Conservation (phyloP, 2,888 invertebrate genomes). For the Malachius bipustulatus region DNA sequence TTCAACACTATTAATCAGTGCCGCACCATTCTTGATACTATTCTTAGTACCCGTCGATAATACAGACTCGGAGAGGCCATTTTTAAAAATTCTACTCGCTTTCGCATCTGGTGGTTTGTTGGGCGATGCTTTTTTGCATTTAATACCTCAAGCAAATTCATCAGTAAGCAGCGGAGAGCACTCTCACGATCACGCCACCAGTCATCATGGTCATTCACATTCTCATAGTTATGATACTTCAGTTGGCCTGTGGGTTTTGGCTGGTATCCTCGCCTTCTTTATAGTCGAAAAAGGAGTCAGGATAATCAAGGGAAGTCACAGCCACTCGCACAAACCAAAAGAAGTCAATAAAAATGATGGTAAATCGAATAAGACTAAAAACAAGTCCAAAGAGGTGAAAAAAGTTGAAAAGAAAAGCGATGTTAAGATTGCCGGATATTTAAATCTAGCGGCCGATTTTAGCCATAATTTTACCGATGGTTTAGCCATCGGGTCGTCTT, state of each 20-base stretch:
- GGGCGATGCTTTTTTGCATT: conserved; percentile 96
- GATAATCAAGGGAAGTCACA: conserved; percentile 68
- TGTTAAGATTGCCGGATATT: conserved; percentile 79
- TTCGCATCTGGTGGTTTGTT: conserved; percentile 93
- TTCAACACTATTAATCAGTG: conserved; percentile 87
- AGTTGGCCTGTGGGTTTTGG: conserved; percentile 88
- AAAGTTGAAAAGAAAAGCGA: conserved; percentile 37
- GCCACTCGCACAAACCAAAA: conserved; percentile 51
- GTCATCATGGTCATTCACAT: conserved; percentile 37
- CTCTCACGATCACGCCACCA: conserved; percentile 46
- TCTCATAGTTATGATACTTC: conserved; percentile 67
- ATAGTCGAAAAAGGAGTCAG: conserved; percentile 88
- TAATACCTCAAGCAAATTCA: conserved; percentile 90
- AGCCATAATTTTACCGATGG: conserved; percentile 99
- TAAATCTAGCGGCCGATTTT: conserved; percentile 97
- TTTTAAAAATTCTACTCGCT: conserved; percentile 80
- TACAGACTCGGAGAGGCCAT: conserved; percentile 67
- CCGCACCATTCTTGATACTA: conserved; percentile 86
- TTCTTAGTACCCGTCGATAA: conserved; percentile 89
- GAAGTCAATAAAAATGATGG: conserved; percentile 20
- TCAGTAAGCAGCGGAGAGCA: conserved; percentile 39
- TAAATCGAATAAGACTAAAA: conserved; percentile 38
- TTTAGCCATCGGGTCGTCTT: conserved; percentile 96
- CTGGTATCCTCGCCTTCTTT: conserved; percentile 85
- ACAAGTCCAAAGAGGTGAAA: conserved; percentile 27